phyloP scores from a whole-genome alignment of 1,140 invertebrate species.

The Pseudachorutes palmiensis region DNA sequence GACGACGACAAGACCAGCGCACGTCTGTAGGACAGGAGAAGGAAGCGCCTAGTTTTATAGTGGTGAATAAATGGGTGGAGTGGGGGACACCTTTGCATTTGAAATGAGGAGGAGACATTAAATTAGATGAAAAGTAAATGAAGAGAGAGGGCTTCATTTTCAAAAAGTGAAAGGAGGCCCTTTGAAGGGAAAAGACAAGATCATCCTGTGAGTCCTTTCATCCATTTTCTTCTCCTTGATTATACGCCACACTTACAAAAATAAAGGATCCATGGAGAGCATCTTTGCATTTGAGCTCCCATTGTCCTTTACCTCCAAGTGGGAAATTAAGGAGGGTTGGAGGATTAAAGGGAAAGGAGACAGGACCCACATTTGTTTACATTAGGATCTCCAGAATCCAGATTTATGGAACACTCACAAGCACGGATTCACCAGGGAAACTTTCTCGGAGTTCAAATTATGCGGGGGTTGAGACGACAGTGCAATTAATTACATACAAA shows the following conservation, averaged over 20 bases:
- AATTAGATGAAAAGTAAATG: slow-evolving; percentile 1
- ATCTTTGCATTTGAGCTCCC: not conserved
- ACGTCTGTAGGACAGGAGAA: not conserved
- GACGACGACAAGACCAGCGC: not conserved
- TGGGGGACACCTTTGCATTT: not conserved
- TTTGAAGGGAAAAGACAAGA: slow-evolving; percentile 2
- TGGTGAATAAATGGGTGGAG: not conserved
- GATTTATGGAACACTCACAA: not conserved
- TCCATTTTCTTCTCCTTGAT: no score
- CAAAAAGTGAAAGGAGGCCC: not conserved
- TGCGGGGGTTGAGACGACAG: no score
- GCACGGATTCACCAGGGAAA: not conserved
- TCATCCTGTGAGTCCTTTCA: no score
- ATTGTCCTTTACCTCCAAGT: not conserved
- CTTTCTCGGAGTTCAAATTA: no score
- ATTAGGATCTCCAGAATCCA: not conserved
- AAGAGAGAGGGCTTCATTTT: not conserved
- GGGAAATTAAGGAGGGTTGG: not conserved
- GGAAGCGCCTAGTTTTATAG: not conserved
- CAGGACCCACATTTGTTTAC: not conserved
- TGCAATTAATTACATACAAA: no score
- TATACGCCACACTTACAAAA: no score
- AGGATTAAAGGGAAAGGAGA: not conserved
- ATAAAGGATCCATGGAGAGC: no score
- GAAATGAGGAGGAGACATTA: not conserved